Evolutionary conservation across 2,888 invertebrate species (phyloP).

Genomic region (Pedicia rivosa): DNA sequence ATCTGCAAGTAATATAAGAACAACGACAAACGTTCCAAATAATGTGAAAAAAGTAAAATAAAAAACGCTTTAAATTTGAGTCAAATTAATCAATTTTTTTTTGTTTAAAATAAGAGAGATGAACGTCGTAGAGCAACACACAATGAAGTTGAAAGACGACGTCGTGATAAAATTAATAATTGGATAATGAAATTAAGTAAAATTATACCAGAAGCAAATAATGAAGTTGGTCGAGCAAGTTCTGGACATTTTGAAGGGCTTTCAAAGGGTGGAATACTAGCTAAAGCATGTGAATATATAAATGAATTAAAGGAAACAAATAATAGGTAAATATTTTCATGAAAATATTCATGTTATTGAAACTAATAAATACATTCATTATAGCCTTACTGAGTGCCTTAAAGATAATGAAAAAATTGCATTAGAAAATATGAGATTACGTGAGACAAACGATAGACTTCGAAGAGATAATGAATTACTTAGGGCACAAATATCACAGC

Average conservation of each 20-base stretch:
- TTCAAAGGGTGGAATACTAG: slow-evolving; percentile 90
- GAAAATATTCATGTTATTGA: neutral
- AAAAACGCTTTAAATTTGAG: neutral
- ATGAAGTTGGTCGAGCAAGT: neutral
- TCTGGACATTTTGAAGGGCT: slow-evolving; percentile 32
- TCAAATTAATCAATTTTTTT: neutral
- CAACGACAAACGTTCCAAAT: neutral
- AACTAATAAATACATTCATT: neutral
- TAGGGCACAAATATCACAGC: slow-evolving; percentile 1
- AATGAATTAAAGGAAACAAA: slow-evolving; percentile 65
- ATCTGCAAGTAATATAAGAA: neutral
- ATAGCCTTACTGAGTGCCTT: slow-evolving; percentile 24
- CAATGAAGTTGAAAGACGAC: slow-evolving; percentile 86
- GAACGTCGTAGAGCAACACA: slow-evolving; percentile 83
- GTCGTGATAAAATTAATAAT: slow-evolving; percentile 91
- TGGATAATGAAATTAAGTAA: slow-evolving; percentile 91
- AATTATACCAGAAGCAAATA: slow-evolving; percentile 52
- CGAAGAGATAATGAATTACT: slow-evolving; percentile 22
- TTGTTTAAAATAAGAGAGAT: slow-evolving; percentile 42
- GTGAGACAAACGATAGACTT: slow-evolving; percentile 20
- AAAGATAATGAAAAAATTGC: slow-evolving; percentile 9
- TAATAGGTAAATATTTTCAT: slow-evolving; percentile 40
- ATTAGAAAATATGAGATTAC: slow-evolving; percentile 7
- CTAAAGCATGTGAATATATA: slow-evolving; percentile 92
- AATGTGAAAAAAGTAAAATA: slow-evolving; percentile 2